Base-by-base conservation (phyloP, 2,888 invertebrate genomes). In the Agriopis marginaria region DNA sequence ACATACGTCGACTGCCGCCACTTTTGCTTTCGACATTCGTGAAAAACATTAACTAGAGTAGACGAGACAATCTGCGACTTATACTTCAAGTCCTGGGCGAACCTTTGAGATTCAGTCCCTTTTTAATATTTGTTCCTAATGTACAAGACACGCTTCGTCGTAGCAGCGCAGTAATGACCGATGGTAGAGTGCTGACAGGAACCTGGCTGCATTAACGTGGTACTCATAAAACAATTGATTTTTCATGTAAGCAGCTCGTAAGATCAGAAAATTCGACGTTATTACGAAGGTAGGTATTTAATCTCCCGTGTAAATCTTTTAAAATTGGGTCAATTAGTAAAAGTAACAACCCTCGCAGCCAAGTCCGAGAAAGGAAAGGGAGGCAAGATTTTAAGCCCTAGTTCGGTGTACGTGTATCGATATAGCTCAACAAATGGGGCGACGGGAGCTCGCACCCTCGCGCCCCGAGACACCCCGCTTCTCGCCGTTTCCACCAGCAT, bases 21-120 rank as follows among this genome's bases (percentile, higher is more conserved):
- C 93, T 93, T 92, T 94, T 94, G 90, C 93, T 94, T 93, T 93
- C 93, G 91, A 84, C 86, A 89, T 89, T 88, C 89, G 92, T 92
- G 91, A 93, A 93, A 42, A 42, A 42, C 42, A 7, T 42, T 9
- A 9, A 78, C 56, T 56, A 51, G 39, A 63, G 56, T 44, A 60
- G 68, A 70, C 40, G 67, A 67, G 40, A 51, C 32, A 17, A 60
- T 60, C 54, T 63, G 63, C 49, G 49, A 60, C 39, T 51, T 56
- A 23, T 56, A 14, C n/a, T 47, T 60, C 9, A 23, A 23, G 23
- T 7, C 7, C 5, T 51, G 32, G 14, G n/a, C 7, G n/a, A 49
- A 17, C 2, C 53, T 2, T 53, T 39, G 53, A 53, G 39, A 39
- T 54, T 12, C 39, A 54, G n/a, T 54, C 8, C 4, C 7, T 32